These are phyloP conservation scores for Pampusana beccarii DNA, from an alignment of 2,113 vertebrate species.

Conservation along the genomic window DNA sequence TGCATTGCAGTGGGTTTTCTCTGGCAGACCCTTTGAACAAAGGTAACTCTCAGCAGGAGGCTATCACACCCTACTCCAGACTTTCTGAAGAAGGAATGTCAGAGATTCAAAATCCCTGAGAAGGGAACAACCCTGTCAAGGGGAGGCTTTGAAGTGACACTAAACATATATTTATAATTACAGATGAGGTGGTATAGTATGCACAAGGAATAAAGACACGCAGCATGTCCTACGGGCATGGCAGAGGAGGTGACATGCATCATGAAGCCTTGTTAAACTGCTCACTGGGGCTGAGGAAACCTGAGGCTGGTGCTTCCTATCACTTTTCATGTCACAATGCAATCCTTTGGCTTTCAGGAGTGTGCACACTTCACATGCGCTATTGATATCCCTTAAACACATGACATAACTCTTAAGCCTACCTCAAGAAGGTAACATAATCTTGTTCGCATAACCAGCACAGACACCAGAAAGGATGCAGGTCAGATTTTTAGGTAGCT, in stretches of 20 bases:
- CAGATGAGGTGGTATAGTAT: constrained; percentile 8
- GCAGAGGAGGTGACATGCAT: constrained; percentile 58
- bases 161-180: constrained; percentile 67
- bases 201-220: constrained; percentile 21
- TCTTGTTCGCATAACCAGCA: background rate
- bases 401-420: constrained; percentile 7
- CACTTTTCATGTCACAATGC: constrained; percentile 35
- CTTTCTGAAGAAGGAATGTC: constrained; percentile 49
- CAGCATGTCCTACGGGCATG: constrained; percentile 23
- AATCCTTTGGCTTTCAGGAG: constrained; percentile 3
- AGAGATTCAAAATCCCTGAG: constrained; percentile 42
- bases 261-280: constrained; percentile 51
- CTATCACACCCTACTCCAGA: constrained; percentile 14
- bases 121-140: constrained; percentile 49
- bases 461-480: background rate
- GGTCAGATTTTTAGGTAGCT: constrained; percentile 49
- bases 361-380: background rate
- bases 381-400: constrained; percentile 36
- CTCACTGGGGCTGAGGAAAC: constrained; percentile 53
- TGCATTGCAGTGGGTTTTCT: background rate
- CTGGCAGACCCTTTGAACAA: constrained; percentile 27
- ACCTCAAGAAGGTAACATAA: constrained; percentile 21
- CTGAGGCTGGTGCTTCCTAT: constrained; percentile 35
- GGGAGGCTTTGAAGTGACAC: constrained; percentile 56
- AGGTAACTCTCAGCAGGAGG: constrained; percentile 32